Conservation (phyloP, 2,113 vertebrate species). For the Nansenia antarctica region DNA sequence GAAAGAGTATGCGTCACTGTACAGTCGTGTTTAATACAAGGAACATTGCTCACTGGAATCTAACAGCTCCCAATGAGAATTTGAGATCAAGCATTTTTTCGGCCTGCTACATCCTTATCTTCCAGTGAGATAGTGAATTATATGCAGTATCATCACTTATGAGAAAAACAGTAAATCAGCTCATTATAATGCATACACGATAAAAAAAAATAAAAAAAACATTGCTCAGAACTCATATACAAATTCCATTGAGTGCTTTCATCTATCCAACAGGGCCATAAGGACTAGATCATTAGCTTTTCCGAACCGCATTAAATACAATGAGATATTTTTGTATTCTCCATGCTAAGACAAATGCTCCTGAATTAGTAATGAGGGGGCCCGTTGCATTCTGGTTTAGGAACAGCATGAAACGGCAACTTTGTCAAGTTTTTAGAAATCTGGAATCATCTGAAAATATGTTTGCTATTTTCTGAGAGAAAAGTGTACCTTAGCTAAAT, state of each 20-base stretch:
- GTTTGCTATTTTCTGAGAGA: too few relatives aligned
- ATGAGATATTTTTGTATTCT: conserved; percentile 42
- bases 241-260: conserved; percentile 64
- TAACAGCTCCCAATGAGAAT: conserved; percentile 21
- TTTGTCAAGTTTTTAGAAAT: too few relatives aligned
- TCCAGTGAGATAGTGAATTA: conserved; percentile 34
- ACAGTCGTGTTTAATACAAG: background rate
- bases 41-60: conserved; percentile 20
- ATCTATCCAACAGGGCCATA: conserved; percentile 60
- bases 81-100: conserved; percentile 39
- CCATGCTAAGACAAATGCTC: conserved; percentile 26
- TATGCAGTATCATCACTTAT: conserved; percentile 60
- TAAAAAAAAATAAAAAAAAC: conserved; percentile 27
- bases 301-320: conserved; percentile 61
- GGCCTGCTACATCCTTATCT: background rate
- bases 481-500: too few relatives aligned
- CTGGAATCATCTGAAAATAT: too few relatives aligned
- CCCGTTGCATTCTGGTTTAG: conserved; percentile 45
- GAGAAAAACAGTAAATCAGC: conserved; percentile 60
- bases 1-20: background rate
- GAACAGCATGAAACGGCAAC: too few relatives aligned
- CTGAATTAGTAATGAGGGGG: conserved; percentile 53
- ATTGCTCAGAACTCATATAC: conserved; percentile 43
- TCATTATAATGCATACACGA: conserved; percentile 54
- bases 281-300: conserved; percentile 67